phyloP scores from a whole-genome alignment of 2,797 vertebrate genomes.

The Hippocampus kuda region DNA sequence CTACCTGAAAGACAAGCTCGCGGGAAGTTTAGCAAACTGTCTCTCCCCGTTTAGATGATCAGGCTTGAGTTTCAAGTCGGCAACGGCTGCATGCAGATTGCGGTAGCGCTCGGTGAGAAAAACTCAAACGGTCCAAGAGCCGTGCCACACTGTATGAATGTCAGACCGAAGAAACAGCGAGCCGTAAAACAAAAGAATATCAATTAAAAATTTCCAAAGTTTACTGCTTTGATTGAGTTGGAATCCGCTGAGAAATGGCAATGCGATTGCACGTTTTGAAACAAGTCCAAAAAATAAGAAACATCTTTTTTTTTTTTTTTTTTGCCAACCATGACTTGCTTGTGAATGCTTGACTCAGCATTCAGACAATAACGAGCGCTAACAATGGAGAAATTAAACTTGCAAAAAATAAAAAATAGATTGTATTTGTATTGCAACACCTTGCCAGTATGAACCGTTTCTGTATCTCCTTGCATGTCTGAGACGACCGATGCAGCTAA shows the following conservation, averaged over 20 bases:
- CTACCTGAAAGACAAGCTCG: slow-evolving; percentile 28
- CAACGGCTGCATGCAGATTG: slow-evolving; percentile 26
- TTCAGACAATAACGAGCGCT: background rate
- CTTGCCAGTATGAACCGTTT: background rate
- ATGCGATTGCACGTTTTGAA: background rate
- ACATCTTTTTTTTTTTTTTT: background rate
- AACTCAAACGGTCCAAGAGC: background rate
- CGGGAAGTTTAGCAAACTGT: slow-evolving; percentile 44
- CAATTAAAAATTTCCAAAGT: background rate
- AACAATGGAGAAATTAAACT: background rate
- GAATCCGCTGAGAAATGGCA: background rate
- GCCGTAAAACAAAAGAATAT: background rate
- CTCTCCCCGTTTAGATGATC: slow-evolving; percentile 33
- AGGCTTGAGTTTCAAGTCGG: slow-evolving; percentile 45
- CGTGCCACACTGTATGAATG: background rate
- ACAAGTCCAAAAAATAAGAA: background rate
- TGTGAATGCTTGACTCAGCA: background rate
- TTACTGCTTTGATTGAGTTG: background rate
- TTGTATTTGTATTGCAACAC: background rate
- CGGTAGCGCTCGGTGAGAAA: slow-evolving; percentile 16
- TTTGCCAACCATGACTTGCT: background rate
- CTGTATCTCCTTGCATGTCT: background rate
- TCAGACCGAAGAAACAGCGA: background rate
- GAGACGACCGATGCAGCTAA: background rate
- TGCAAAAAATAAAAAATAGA: background rate